Evolutionary conservation across 2,113 vertebrate genomes (phyloP).

Genomic region (Sterrhoptilus dennistouni): DNA sequence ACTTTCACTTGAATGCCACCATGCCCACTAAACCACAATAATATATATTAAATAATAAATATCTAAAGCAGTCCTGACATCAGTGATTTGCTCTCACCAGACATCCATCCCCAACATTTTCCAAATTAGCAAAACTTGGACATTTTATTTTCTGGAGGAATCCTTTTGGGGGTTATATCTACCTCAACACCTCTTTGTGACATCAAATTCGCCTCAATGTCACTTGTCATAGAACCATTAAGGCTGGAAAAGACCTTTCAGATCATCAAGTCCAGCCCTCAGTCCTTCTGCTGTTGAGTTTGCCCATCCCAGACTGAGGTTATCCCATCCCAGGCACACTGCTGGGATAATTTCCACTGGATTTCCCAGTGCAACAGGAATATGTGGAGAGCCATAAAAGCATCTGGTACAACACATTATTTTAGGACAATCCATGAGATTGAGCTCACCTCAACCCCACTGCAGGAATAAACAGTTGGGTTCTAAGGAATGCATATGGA

Average conservation of each 20-base stretch:
- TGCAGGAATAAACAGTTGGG: background rate
- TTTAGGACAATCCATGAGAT: background rate
- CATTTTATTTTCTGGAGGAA: background rate
- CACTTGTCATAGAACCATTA: fast-evolving
- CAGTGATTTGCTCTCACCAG: background rate
- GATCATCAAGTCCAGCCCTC: background rate
- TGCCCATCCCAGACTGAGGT: background rate
- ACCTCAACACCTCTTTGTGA: fast-evolving
- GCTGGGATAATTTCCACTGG: background rate
- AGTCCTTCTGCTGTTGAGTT: fast-evolving
- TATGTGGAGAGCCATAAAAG: background rate
- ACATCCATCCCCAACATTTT: background rate
- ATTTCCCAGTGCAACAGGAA: fast-evolving
- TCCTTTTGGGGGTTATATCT: background rate
- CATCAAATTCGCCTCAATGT: fast-evolving
- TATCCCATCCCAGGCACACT: fast-evolving
- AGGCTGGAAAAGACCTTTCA: background rate
- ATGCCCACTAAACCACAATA: background rate
- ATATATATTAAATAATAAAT: background rate
- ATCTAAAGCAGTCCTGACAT: fast-evolving
- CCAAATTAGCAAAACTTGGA: background rate
- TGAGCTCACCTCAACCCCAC: background rate
- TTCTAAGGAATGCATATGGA: constrained; percentile 20
- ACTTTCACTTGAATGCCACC: background rate
- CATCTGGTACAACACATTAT: fast-evolving